phyloP scores from a whole-genome alignment of 2,797 vertebrate species.

The Alcedo quadribrachys region DNA sequence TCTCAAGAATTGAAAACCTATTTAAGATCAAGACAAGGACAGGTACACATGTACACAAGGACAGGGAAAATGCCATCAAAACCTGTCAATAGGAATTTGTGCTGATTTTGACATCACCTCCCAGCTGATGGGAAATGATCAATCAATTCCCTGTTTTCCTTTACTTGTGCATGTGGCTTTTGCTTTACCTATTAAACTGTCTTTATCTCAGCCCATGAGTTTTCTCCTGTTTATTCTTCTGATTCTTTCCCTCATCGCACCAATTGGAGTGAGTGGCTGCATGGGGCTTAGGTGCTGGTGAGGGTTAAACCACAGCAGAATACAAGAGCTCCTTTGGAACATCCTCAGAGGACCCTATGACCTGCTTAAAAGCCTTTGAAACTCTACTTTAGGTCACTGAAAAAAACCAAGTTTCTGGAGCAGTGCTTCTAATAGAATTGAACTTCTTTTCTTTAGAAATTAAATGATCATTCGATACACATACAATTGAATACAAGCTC shows the following conservation, averaged over 20 bases:
- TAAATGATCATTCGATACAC: not conserved
- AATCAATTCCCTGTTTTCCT: not conserved
- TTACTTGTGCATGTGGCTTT: not conserved
- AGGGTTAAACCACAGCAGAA: not conserved
- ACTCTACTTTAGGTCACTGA: not conserved
- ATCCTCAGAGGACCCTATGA: not conserved
- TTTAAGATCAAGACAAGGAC: not conserved
- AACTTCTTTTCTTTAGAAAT: not conserved
- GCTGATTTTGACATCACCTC: not conserved
- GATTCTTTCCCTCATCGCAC: not conserved
- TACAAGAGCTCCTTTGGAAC: not conserved
- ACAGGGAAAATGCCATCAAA: not conserved
- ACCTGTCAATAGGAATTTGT: not conserved
- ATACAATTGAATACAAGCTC: not conserved
- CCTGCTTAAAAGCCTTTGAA: not conserved
- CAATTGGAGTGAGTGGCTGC: not conserved
- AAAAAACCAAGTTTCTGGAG: not conserved
- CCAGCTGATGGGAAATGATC: not conserved
- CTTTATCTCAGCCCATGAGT: fast-evolving
- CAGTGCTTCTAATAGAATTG: not conserved
- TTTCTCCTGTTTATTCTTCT: not conserved
- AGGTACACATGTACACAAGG: not conserved
- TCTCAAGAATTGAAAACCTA: not conserved
- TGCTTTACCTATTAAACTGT: not conserved
- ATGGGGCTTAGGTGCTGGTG: not conserved